phyloP scores from a whole-genome alignment of 2,797 vertebrate genomes.

The Bradypus variegatus region DNA sequence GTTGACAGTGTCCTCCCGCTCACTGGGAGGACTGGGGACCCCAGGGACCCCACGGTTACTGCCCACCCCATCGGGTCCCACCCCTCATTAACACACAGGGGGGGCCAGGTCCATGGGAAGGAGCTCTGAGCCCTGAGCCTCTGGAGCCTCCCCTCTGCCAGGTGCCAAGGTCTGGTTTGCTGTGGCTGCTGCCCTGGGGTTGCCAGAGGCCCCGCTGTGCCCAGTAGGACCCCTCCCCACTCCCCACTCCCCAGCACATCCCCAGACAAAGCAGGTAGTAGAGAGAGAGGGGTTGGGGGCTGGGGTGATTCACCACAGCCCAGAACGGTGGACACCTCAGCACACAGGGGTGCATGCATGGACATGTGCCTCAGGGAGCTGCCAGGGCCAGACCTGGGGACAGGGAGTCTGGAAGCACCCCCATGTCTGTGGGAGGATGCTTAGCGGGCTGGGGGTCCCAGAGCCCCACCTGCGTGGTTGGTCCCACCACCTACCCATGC shows the following conservation, averaged over 20 bases:
- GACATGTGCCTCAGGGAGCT: no score
- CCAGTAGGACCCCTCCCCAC: no score
- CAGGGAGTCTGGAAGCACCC: no score
- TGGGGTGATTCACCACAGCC: no score
- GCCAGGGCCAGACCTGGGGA: no score
- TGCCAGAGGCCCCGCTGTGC: no score
- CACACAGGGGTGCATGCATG: no score
- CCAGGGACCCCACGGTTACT: background rate
- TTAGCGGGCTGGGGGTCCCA: background rate
- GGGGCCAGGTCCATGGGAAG: no score
- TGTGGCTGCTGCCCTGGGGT: background rate
- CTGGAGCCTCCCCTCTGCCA: background rate
- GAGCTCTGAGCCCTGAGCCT: background rate
- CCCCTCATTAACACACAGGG: background rate
- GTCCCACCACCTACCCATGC: background rate
- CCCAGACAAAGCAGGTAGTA: no score
- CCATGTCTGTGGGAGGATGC: background rate
- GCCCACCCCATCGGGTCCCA: background rate
- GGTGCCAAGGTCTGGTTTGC: background rate
- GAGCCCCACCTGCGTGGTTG: background rate
- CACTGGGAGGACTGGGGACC: background rate
- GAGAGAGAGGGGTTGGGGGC: no score
- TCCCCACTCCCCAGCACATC: no score
- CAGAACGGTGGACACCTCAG: no score
- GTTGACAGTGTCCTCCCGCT: background rate